A percentile compares a stretch with the other conserved stretches of the same genome.
phyloP scores from a whole-genome alignment of 2,797 vertebrate genomes.

The Poeciliopsis gracilis region DNA sequence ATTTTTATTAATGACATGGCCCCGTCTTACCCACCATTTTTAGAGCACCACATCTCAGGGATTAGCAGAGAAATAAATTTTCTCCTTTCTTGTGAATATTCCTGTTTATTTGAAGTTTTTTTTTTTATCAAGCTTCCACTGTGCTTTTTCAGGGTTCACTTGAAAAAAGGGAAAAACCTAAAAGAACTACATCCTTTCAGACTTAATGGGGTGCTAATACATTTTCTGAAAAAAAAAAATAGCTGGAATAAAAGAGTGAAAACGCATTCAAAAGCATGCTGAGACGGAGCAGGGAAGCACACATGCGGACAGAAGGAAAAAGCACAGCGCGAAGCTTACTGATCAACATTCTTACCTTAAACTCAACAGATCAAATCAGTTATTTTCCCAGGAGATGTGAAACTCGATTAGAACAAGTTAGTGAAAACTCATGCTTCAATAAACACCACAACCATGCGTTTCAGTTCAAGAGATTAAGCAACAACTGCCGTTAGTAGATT shows the following conservation, averaged over 20 bases:
- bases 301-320: constrained; percentile 72
- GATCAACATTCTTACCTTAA: constrained; percentile 65
- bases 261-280: constrained; percentile 72
- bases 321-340: constrained; percentile 84
- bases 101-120: constrained; percentile 22
- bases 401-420: constrained; percentile 87
- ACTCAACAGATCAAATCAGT: constrained; percentile 65
- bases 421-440: constrained; percentile 82
- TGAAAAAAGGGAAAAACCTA: constrained; percentile 33
- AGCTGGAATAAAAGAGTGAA: constrained; percentile 37
- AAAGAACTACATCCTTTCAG: not conserved
- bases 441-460: constrained; percentile 83
- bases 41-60: constrained; percentile 94
- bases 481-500: constrained; percentile 72
- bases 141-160: constrained; percentile 80
- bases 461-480: constrained; percentile 60
- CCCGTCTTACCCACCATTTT: constrained; percentile 67
- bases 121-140: constrained; percentile 71
- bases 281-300: constrained; percentile 66
- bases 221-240: not conserved
- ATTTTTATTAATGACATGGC: constrained; percentile 89
- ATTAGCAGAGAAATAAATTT: constrained; percentile 63
- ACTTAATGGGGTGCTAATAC: not conserved
- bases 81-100: constrained; percentile 23
- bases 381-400: constrained; percentile 93